Evolutionary conservation across 2,888 invertebrate species (phyloP), one percentile per base, ranked within the genome.

Genomic region (Hydrotaea diabolus): DNA sequence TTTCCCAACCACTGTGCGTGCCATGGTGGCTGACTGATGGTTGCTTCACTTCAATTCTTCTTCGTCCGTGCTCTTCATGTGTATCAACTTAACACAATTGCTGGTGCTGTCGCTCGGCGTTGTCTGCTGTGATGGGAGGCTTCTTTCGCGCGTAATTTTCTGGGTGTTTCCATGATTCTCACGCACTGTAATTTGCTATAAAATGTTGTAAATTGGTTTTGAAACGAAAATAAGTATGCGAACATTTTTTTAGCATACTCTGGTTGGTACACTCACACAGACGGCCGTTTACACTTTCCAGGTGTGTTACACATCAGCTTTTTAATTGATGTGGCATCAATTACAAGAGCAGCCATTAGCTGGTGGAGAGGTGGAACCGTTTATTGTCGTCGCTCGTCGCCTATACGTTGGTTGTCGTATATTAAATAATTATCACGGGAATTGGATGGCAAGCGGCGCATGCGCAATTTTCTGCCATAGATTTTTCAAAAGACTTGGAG

Each of bases 321-420:
- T 69, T 69, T 43, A 69, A 69, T 69, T 69, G 46, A 69, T 69
- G 69, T 11, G 39, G 46, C 46, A 69, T 69, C 69, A 19, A 69
- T 19, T 69, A 43, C 19, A 17, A 23, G n/a, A 15, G 39, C 23
- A 69, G 8, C n/a, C 23, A 69, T 69, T 46, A 69, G 1, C 69
- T 11, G 5, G 11, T 13, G 8, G 87, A 87, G 86, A 80, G 77
- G 19, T 66, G 62, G 36, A 39, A 53, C 66, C 53, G 66, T 46
- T 69, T 69, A 69, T 69, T 69, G 46, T 21, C 69, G 39, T 69
- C 31, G 31, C 31, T 21, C 69, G 39, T 69, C 31, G 31, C 31
- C 46, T 39, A 17, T 46, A 15, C 69, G 21, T 49, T 2, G 5
- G n/a, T 49, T 49, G 49, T 49, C 49, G 49, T n/a, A 49, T n/a